A percentile compares a stretch with the other conserved stretches of the same genome.
Evolutionary conservation across 2,888 invertebrate genomes (phyloP).

Genomic region (Eulithis testata): DNA sequence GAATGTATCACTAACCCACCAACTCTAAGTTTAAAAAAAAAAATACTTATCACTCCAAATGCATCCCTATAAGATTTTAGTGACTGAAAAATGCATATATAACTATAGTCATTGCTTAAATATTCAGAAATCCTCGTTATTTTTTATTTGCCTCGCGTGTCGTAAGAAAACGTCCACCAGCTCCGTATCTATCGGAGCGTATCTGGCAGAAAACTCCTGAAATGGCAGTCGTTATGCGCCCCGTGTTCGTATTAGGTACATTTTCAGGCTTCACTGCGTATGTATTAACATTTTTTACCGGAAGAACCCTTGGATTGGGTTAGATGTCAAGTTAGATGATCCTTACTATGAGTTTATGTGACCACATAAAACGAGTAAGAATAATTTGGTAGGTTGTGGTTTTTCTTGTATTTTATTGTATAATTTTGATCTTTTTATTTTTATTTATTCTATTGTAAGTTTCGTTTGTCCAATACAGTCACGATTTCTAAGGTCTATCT

Average conservation of each 20-base stretch:
- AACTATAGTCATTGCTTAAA: too few relatives aligned
- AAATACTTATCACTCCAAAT: too few relatives aligned
- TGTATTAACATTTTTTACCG: conserved; percentile 43
- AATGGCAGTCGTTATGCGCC: conserved; percentile 46
- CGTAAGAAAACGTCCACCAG: not conserved
- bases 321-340: conserved; percentile 29
- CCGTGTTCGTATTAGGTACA: conserved; percentile 42
- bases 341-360: conserved; percentile 28
- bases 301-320: conserved; percentile 24
- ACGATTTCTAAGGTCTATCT: too few relatives aligned
- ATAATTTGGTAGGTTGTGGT: conserved; percentile 9
- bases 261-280: conserved; percentile 40
- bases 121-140: too few relatives aligned
- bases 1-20: too few relatives aligned
- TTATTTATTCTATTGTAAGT: too few relatives aligned
- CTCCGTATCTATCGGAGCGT: conserved; percentile 55
- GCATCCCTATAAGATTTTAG: too few relatives aligned
- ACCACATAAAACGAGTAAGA: conserved; percentile 7
- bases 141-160: not conserved
- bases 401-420: conserved; percentile 5
- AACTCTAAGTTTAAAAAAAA: too few relatives aligned
- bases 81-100: too few relatives aligned
- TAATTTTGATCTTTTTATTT: not conserved
- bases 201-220: conserved; percentile 46
- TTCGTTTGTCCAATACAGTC: too few relatives aligned